Evolutionary conservation across 2,888 invertebrate species (phyloP).

Genomic region (Urechis unicinctus): DNA sequence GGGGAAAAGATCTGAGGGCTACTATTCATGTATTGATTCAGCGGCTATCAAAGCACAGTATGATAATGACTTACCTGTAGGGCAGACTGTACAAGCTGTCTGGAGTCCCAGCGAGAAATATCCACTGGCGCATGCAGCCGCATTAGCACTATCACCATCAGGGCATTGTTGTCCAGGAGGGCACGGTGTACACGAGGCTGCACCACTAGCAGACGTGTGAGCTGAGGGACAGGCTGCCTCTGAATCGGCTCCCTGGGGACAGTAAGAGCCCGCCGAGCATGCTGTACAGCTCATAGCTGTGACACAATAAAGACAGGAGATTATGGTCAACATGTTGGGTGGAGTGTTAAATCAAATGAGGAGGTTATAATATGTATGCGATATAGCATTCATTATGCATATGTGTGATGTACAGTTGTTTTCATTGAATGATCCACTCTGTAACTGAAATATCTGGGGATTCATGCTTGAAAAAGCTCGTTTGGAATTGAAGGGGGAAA

Average conservation of each 20-base stretch:
- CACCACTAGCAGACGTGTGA: slow-evolving; percentile 26
- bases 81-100: slow-evolving; percentile 18
- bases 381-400: too few species aligned
- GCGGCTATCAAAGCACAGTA: slow-evolving; percentile 23
- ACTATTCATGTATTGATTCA: neutral
- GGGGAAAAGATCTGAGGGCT: too few species aligned
- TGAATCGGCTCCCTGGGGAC: slow-evolving; percentile 33
- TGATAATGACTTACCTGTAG: slow-evolving; percentile 35
- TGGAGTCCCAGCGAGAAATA: slow-evolving; percentile 37
- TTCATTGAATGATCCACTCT: too few species aligned
- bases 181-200: slow-evolving; percentile 31
- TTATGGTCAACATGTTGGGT: too few species aligned
- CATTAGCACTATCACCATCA: slow-evolving; percentile 24
- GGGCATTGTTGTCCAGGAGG: slow-evolving; percentile 40
- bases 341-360: too few species aligned
- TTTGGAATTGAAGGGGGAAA: too few species aligned
- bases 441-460: too few species aligned
- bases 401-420: too few species aligned
- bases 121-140: slow-evolving; percentile 29
- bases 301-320: slow-evolving; percentile 3
- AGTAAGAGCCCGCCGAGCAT: slow-evolving; percentile 36
- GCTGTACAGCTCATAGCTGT: slow-evolving; percentile 33
- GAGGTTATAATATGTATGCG: too few species aligned
- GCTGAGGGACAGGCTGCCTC: slow-evolving; percentile 29
- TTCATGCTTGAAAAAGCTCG: too few species aligned